Conservation (phyloP, 1,140 invertebrate genomes). For the Pachyrhynchus sulphureomaculatus region DNA sequence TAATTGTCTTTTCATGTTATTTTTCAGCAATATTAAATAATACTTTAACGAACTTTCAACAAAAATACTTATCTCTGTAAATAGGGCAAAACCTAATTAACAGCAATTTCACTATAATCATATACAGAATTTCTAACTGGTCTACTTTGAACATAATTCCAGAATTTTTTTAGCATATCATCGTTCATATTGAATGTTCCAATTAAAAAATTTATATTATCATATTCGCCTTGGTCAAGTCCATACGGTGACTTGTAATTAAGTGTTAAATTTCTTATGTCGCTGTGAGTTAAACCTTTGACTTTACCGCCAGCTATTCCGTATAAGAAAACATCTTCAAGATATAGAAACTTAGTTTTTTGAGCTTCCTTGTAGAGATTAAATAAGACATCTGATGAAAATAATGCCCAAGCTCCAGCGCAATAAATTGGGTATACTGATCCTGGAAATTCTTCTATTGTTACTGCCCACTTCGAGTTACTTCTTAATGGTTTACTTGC, state of each 20-base stretch:
- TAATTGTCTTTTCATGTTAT: too few relatives aligned
- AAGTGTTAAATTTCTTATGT: not conserved
- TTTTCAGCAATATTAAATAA: too few relatives aligned
- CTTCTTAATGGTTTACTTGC: slow-evolving; percentile 59
- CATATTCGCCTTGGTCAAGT: not conserved
- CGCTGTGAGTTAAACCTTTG: slow-evolving; percentile 61
- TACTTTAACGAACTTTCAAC: too few relatives aligned
- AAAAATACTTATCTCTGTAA: too few relatives aligned
- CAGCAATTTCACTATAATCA: too few relatives aligned
- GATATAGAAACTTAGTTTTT: slow-evolving; percentile 73
- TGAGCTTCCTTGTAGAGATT: slow-evolving; percentile 65
- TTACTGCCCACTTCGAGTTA: slow-evolving; percentile 79
- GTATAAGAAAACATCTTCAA: slow-evolving; percentile 81
- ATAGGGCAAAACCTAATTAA: too few relatives aligned
- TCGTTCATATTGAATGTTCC: not conserved
- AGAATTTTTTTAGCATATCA: not conserved
- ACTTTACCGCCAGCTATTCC: slow-evolving; percentile 65
- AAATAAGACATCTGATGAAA: slow-evolving; percentile 69
- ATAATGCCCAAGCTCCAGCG: slow-evolving; percentile 73
- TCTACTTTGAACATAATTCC: not conserved
- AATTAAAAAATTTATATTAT: slow-evolving; percentile 4
- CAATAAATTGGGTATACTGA: slow-evolving; percentile 67
- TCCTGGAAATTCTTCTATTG: slow-evolving; percentile 64
- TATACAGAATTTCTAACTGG: not conserved
- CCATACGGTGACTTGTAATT: not conserved